phyloP scores from a whole-genome alignment of 2,113 vertebrate genomes.

The Perognathus longimembris region DNA sequence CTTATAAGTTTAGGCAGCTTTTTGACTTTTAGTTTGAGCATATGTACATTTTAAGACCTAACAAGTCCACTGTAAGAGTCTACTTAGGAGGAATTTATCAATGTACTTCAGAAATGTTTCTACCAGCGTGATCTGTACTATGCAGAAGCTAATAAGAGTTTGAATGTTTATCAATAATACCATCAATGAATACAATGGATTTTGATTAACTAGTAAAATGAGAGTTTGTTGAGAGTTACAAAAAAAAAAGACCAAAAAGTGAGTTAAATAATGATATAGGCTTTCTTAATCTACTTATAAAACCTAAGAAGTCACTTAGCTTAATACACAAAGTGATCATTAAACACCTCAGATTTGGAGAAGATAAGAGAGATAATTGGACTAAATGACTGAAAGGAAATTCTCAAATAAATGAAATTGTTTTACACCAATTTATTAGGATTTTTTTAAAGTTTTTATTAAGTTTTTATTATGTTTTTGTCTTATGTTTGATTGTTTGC shows the following conservation, averaged over 20 bases:
- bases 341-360: too few relatives aligned
- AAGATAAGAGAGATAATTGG: too few relatives aligned
- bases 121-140: background rate
- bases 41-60: background rate
- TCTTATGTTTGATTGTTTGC: background rate
- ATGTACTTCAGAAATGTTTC: background rate
- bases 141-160: background rate
- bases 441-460: too few relatives aligned
- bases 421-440: background rate
- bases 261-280: too few relatives aligned
- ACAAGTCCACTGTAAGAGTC: background rate
- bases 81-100: background rate
- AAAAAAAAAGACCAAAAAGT: background rate
- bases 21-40: background rate
- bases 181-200: background rate
- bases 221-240: background rate
- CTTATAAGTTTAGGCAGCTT: background rate
- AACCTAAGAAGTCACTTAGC: too few relatives aligned
- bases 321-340: too few relatives aligned
- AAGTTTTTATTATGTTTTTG: background rate
- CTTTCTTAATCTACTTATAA: too few relatives aligned
- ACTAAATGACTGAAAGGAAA: background rate
- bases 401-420: background rate
- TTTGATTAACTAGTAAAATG: background rate
- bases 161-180: background rate